phyloP scores from a whole-genome alignment of 2,888 invertebrate genomes.

The Melieria crassipennis region DNA sequence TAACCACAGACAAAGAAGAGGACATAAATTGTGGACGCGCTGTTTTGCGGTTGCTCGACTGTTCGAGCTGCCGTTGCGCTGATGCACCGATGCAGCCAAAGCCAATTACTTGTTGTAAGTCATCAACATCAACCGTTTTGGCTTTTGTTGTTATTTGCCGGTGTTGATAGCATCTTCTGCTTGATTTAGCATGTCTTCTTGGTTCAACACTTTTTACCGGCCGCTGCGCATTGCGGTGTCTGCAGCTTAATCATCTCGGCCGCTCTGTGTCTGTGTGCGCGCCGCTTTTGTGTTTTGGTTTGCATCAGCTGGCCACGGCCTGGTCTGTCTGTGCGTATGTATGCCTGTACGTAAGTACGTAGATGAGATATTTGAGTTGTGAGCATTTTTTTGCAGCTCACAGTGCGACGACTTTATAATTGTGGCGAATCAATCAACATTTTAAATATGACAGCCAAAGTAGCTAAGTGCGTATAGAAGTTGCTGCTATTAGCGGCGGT shows the following conservation, averaged over 20 bases:
- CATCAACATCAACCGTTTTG: slow-evolving; percentile 43
- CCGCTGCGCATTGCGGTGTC: no score
- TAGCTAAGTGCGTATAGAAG: not conserved
- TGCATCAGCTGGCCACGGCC: no score
- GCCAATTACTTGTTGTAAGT: slow-evolving; percentile 41
- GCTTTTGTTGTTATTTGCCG: slow-evolving; percentile 43
- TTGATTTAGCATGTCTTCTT: slow-evolving; percentile 47
- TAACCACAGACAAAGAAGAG: no score
- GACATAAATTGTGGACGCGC: not conserved
- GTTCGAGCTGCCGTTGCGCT: not conserved
- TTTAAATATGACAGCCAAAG: slow-evolving; percentile 20
- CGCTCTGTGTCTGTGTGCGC: no score
- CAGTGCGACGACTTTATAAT: slow-evolving; percentile 29
- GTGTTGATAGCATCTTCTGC: slow-evolving; percentile 48
- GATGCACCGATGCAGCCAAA: slow-evolving; percentile 16
- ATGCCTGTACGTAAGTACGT: not conserved
- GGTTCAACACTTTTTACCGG: slow-evolving; percentile 41
- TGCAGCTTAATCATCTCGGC: no score
- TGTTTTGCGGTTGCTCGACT: not conserved
- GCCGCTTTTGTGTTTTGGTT: no score
- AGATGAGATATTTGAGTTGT: not conserved
- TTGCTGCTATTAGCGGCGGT: no score
- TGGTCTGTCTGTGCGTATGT: no score
- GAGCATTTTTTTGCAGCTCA: not conserved
- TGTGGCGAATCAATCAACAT: slow-evolving; percentile 35